Conservation (phyloP, 2,113 vertebrate species). For the Anoplopoma fimbria region DNA sequence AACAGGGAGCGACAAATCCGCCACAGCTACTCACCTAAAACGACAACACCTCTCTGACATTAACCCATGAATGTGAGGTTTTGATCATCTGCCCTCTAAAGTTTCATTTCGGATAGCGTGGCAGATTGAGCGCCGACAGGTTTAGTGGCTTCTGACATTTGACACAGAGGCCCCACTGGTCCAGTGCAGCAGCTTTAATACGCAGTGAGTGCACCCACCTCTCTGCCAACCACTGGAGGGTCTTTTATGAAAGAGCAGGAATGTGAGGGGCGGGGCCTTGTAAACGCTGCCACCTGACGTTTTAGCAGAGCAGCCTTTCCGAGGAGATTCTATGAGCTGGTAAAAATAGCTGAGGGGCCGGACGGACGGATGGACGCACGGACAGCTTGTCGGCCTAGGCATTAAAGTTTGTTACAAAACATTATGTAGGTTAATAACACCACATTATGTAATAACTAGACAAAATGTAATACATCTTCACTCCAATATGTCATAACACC, state of each 20-base stretch:
- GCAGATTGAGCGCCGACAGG: slow-evolving; percentile 53
- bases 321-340: slow-evolving; percentile 52
- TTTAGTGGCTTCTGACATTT: slow-evolving; percentile 56
- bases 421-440: not conserved
- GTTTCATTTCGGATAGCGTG: slow-evolving; percentile 33
- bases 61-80: slow-evolving; percentile 12
- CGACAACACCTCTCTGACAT: slow-evolving; percentile 3
- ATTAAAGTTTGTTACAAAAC: not conserved
- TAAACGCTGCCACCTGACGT: slow-evolving; percentile 71
- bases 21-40: not conserved
- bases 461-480: not conserved
- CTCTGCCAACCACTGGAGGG: slow-evolving; percentile 52
- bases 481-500: not conserved
- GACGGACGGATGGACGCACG: slow-evolving; percentile 14
- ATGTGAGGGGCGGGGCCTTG: slow-evolving; percentile 60
- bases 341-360: slow-evolving; percentile 40
- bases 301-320: slow-evolving; percentile 64
- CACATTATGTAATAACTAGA: no score
- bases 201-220: slow-evolving; percentile 53
- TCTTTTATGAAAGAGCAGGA: slow-evolving; percentile 73
- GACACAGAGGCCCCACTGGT: slow-evolving; percentile 37
- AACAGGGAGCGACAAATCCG: not conserved
- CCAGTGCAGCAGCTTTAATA: slow-evolving; percentile 53
- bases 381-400: slow-evolving; percentile 10
- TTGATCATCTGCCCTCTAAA: not conserved